Evolutionary conservation across 2,797 vertebrate species (phyloP).

Genomic region (Orestias chungarensis): DNA sequence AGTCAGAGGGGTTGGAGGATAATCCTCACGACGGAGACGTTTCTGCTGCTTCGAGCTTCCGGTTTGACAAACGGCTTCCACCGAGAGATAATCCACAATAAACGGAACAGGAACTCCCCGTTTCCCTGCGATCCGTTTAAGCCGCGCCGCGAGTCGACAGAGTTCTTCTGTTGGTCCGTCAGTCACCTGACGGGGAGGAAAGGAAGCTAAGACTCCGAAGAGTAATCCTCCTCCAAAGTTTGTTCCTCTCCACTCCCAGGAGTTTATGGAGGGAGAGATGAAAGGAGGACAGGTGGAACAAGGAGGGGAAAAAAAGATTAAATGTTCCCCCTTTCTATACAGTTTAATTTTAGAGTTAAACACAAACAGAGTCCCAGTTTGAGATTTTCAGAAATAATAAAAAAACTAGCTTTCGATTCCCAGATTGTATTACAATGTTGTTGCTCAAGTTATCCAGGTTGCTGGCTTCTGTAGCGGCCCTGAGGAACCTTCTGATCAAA

Average conservation of each 20-base stretch:
- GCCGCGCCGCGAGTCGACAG: slow-evolving; percentile 36
- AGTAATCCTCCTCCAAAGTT: slow-evolving; percentile 55
- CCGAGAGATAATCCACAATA: slow-evolving; percentile 55
- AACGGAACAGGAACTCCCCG: slow-evolving; percentile 45
- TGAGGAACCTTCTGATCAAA: too few species aligned
- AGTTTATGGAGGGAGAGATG: slow-evolving; percentile 32
- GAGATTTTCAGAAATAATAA: background rate
- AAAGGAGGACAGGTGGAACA: slow-evolving; percentile 18
- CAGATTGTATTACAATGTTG: too few species aligned
- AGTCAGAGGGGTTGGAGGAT: slow-evolving; percentile 45
- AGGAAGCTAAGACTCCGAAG: slow-evolving; percentile 34
- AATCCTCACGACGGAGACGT: slow-evolving; percentile 39
- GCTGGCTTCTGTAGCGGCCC: too few species aligned
- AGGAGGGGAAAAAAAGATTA: background rate
- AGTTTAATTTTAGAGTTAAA: background rate
- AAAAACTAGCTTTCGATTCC: too few species aligned
- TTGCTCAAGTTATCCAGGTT: too few species aligned
- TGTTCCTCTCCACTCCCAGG: slow-evolving; percentile 12
- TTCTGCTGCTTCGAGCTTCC: slow-evolving; percentile 15
- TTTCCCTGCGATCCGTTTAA: slow-evolving; percentile 47
- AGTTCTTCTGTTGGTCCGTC: slow-evolving; percentile 42
- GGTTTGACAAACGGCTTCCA: slow-evolving; percentile 18
- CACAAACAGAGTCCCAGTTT: background rate
- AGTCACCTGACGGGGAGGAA: slow-evolving; percentile 40
- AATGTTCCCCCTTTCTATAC: background rate